Percentiles rank a stretch among this genome's conserved stretches.
phyloP scores from a whole-genome alignment of 1,140 invertebrate genomes.

The Drosophila pseudoobscura region DNA sequence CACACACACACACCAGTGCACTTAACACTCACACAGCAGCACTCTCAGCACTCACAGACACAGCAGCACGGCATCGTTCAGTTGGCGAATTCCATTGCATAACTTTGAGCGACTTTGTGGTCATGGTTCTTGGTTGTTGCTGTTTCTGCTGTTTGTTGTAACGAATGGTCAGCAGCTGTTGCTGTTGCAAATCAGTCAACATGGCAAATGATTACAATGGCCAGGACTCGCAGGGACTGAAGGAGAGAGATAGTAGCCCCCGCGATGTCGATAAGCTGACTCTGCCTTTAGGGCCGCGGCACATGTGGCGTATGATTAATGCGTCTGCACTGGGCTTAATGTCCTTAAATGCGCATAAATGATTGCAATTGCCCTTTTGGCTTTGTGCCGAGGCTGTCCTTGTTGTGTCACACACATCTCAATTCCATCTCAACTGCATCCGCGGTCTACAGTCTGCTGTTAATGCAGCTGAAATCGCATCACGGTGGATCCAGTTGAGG shows the following conservation, averaged over 20 bases:
- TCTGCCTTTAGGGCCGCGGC: slow-evolving; percentile 5
- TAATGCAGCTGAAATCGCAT: slow-evolving; percentile 42
- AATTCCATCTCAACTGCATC: neutral
- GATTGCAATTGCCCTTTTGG: slow-evolving; percentile 36
- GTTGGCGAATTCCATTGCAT: slow-evolving; percentile 45
- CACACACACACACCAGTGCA: neutral
- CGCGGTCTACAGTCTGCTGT: slow-evolving; percentile 6
- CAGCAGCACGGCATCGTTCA: neutral
- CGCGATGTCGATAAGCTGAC: slow-evolving; percentile 45
- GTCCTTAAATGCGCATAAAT: slow-evolving; percentile 61
- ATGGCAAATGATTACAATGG: slow-evolving; percentile 37
- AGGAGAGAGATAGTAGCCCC: too few species aligned
- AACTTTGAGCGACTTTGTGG: slow-evolving; percentile 52
- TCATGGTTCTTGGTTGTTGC: slow-evolving; percentile 19
- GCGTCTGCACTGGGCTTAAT: slow-evolving; percentile 54
- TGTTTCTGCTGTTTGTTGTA: slow-evolving; percentile 15
- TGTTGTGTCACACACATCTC: slow-evolving; percentile 10
- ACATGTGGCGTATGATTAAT: slow-evolving; percentile 67
- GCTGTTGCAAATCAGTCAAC: slow-evolving; percentile 54
- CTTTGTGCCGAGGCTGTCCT: slow-evolving; percentile 1
- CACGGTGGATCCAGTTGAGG: slow-evolving; percentile 18
- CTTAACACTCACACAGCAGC: neutral
- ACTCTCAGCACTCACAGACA: neutral
- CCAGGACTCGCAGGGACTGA: neutral
- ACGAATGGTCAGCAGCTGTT: slow-evolving; percentile 16